These are phyloP conservation scores for Meleagris gallopavo DNA, from an alignment of 2,113 vertebrate genomes.

Conservation along the genomic window DNA sequence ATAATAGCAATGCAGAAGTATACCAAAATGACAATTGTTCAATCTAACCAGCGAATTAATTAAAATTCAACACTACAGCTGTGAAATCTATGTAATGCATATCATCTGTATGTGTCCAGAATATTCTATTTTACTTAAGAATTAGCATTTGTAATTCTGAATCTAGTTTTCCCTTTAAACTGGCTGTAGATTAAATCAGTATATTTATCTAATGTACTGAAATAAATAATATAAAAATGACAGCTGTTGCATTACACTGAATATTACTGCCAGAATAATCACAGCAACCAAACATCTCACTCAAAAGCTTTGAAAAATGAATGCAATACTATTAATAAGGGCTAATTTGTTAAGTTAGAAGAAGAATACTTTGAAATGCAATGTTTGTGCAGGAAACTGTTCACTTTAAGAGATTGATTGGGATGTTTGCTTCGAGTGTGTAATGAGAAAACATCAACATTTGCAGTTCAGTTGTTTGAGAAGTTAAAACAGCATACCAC, in stretches of 20 bases:
- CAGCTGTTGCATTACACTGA: neutral
- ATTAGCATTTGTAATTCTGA: neutral
- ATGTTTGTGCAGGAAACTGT: neutral
- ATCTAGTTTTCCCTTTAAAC: neutral
- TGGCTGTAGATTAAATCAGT: neutral
- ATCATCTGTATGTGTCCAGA: neutral
- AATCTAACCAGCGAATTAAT: neutral
- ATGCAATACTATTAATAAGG: neutral
- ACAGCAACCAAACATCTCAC: neutral
- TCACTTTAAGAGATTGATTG: neutral
- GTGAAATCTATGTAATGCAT: neutral
- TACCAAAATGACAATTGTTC: neutral
- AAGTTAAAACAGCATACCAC: neutral
- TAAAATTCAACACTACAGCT: neutral
- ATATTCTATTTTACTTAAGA: neutral
- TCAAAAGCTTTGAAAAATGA: constrained; percentile 13
- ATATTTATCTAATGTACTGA: neutral
- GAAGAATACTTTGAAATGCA: neutral
- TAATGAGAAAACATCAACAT: constrained; percentile 1
- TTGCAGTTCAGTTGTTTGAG: constrained; percentile 6
- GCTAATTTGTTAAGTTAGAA: neutral
- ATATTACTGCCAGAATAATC: neutral
- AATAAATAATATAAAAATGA: neutral
- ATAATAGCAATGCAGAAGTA: neutral
- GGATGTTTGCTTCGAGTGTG: constrained; percentile 5